Evolutionary conservation across 2,888 invertebrate genomes (phyloP).

Genomic region (Hymenopus coronatus): DNA sequence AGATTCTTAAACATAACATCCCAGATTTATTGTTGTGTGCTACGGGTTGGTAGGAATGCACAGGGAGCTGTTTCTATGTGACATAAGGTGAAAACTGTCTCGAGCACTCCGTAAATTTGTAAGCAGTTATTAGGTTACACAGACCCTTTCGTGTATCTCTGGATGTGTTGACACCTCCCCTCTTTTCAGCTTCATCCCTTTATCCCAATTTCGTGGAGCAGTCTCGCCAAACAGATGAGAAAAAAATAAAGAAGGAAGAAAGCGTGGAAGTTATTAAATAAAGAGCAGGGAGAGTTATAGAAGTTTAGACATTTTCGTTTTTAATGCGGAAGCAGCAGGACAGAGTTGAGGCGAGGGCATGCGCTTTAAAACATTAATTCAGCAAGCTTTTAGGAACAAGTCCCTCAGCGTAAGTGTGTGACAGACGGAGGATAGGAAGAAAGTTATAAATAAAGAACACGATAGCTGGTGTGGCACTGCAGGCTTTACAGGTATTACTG

Average conservation of each 20-base stretch:
- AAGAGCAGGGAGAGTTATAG: conserved; percentile 14
- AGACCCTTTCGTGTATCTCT: neutral
- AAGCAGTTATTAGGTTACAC: neutral
- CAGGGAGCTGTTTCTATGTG: no score
- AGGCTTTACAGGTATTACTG: neutral
- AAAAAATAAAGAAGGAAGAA: conserved; percentile 10
- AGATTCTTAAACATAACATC: no score
- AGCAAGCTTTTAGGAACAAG: conserved; percentile 25
- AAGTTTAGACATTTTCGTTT: conserved; percentile 19
- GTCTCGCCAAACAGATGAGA: conserved; percentile 14
- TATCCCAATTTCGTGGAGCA: conserved; percentile 17
- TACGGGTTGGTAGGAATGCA: no score
- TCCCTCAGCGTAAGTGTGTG: conserved; percentile 14
- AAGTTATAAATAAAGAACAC: conserved; percentile 17
- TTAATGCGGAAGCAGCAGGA: conserved; percentile 18
- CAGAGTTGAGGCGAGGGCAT: conserved; percentile 5
- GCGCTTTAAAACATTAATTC: conserved; percentile 28
- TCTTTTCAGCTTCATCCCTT: neutral
- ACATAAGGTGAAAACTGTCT: no score
- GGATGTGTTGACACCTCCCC: neutral
- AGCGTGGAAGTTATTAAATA: conserved; percentile 30
- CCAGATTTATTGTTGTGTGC: no score
- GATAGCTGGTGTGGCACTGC: neutral
- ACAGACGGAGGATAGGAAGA: conserved; percentile 12
- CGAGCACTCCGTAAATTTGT: no score